Evolutionary conservation across 2,888 invertebrate genomes (phyloP), one percentile per base, ranked within the genome.

Genomic region (Drosophila silvestris): DNA sequence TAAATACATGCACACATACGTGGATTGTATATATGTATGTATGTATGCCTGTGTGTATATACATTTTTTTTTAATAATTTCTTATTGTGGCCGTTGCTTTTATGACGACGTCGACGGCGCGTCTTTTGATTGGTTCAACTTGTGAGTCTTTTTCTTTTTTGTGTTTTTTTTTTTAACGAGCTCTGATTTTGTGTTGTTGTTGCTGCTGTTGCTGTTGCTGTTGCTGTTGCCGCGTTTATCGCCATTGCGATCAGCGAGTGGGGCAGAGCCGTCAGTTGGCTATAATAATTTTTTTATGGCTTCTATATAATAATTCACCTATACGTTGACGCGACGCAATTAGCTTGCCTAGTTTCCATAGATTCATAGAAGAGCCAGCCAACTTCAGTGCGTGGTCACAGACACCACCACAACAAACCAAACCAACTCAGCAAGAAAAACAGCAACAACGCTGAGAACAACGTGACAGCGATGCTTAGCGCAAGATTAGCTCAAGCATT

Each of bases 401-500:
- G n/a, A 59, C 16, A 64, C 61, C 16, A 64, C 61, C 53, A 66
- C 22, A 65, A 10, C 19, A 41, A 10, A 10, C 19, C 19, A n/a
- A 47, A 7, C 22, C 26, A 47, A 47, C 14, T 7, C 47, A 26
- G 7, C 14, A 47, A 5, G 47, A 22, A 44, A 16, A 26, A 9
- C 22, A 47, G 9, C 47, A 26, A 47, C 30, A 58, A 35, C 39
- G 39, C 33, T 37, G 61, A 69, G 65, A 67, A 66, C 70, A 73
- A 92, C 92, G 92, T 92, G 92, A 92, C 91, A 85, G 74, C 83
- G 92, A 92, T 92, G 80, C 82, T 87, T 78, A 77, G 75, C 81
- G 68, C 51, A 41, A 92, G 92, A 92, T 92, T 92, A 92, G 82
- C 62, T 47, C 32, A 51, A 61, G 69, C 79, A 72, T 56, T 68